Evolutionary conservation across 2,888 invertebrate species (phyloP).

Genomic region (Euproctis similis): DNA sequence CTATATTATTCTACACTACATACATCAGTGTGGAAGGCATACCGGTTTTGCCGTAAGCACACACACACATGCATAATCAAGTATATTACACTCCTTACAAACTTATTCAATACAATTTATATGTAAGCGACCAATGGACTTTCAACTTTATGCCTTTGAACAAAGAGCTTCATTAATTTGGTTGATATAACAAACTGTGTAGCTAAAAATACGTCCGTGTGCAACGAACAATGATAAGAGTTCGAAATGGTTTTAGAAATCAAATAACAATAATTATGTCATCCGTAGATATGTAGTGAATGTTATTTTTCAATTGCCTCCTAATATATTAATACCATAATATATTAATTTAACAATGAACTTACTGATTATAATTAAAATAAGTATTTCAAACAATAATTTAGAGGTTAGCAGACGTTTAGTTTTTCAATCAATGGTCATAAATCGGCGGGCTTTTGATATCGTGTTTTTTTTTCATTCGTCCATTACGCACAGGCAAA

Average conservation of each 20-base stretch:
- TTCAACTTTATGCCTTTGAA: rapidly evolving
- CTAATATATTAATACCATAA: no score
- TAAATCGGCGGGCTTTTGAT: no score
- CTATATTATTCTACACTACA: conserved; percentile 14
- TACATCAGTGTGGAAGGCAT: conserved; percentile 30
- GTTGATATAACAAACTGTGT: conserved; percentile 2
- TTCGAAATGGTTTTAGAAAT: conserved; percentile 6
- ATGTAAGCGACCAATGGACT: no score
- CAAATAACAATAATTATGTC: conserved; percentile 2
- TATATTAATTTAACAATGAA: no score
- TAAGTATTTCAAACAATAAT: no score
- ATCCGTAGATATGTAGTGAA: not conserved
- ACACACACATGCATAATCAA: conserved; percentile 10
- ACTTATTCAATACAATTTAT: no score
- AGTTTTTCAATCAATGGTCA: no score
- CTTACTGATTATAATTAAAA: no score
- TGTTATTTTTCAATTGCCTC: no score
- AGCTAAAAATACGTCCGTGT: conserved; percentile 3
- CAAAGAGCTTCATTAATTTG: not conserved
- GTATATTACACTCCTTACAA: conserved; percentile 12
- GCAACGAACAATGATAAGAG: conserved; percentile 8
- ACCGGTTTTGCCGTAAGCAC: conserved; percentile 27
- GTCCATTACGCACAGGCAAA: no score
- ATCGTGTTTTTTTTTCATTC: no score
- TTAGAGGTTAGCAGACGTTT: no score